Base-by-base conservation (phyloP, 2,888 invertebrate genomes). In the Cephus rjabovi region DNA sequence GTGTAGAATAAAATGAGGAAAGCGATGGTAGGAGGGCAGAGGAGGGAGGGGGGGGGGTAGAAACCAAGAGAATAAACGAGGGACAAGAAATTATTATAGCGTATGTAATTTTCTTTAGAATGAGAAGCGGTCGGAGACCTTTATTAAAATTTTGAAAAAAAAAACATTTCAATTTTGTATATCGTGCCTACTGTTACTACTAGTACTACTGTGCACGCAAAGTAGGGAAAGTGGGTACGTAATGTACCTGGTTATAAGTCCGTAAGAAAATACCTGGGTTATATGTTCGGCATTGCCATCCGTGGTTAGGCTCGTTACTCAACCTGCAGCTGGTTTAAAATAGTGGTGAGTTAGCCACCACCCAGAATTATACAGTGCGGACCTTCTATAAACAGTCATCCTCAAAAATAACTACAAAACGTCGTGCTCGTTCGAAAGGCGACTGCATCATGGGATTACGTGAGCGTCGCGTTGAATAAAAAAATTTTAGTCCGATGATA, bases 401-500 rank as follows among this genome's bases (percentile, higher is more conserved):
- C 74, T 84, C 84, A 80, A 83, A 86, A 86, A 86, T 86, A 86
- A 83, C 83, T 77, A 73, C 75, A 75, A 9, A 6, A 40, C 40
- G 40, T 40, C 40, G 15, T 40, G 56, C 15, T 15, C 23, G 2
- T 56, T 23, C 56, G 23, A 56, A 56, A 56, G 56, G 9, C 56
- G 2, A 9, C 23, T 23, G 56, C 9, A 23, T 23, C 23, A 15
- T 23, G 6, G 0, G 1, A 40, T 9, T 9, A 9, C 56, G 56
- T 56, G 56, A 56, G 1, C 2, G 15, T 40, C 6, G 23, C 56
- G 56, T 23, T 23, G 6, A 56, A 23, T 23, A 56, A 9, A 56
- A 56, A 23, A 56, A 56, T 1, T 4, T 23, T 2, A 23, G 56
- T 23, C 9, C 1, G 9, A 6, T 2, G 23, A 40, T 15, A 23